Evolutionary conservation across 2,888 invertebrate species (phyloP).

Genomic region (Pogonocherus hispidulus): DNA sequence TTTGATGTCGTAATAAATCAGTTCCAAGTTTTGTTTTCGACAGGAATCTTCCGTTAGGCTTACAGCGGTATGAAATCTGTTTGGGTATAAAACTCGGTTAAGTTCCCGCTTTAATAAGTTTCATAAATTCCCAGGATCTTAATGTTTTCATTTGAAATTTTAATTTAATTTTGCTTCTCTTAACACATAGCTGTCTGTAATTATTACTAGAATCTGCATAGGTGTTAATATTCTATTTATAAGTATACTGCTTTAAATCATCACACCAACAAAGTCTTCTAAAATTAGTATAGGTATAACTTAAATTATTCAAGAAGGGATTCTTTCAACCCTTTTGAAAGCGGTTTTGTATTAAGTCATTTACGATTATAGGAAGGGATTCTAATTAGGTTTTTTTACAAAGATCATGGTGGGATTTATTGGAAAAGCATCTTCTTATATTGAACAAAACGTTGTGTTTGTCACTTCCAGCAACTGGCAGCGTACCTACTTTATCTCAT

Average conservation of each 20-base stretch:
- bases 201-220: constrained; percentile 8
- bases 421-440: too few relatives aligned
- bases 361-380: too few relatives aligned
- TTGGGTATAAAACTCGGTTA: constrained; percentile 10
- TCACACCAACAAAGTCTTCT: too few relatives aligned
- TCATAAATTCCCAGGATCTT: constrained; percentile 16
- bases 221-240: constrained; percentile 1
- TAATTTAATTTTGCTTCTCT: constrained; percentile 20
- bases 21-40: constrained; percentile 50
- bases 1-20: constrained; percentile 47
- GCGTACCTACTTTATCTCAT: not conserved
- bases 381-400: too few relatives aligned
- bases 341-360: too few relatives aligned
- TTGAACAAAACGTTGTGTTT: too few relatives aligned
- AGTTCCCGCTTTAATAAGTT: constrained; percentile 17
- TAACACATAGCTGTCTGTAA: not conserved
- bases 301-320: too few relatives aligned
- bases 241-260: too few relatives aligned
- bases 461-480: too few relatives aligned
- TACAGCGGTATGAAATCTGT: constrained; percentile 50
- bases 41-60: constrained; percentile 49
- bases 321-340: too few relatives aligned
- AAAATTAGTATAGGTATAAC: too few relatives aligned
- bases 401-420: too few relatives aligned
- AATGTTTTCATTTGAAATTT: constrained; percentile 27